Base-by-base conservation (phyloP, 2,113 vertebrate species). In the Ondatra zibethicus region DNA sequence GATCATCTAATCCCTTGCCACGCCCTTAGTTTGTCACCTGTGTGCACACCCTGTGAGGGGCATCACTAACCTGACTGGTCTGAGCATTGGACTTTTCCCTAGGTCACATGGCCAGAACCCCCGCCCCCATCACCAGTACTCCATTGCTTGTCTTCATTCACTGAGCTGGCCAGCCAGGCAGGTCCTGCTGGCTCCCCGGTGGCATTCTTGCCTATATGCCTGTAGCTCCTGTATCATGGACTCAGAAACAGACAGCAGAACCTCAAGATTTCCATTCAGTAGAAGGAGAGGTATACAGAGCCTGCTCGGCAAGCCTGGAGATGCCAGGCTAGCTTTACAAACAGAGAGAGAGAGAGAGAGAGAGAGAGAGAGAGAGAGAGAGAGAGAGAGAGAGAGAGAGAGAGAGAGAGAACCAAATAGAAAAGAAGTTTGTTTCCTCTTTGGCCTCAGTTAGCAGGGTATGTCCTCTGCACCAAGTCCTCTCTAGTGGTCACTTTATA, bases 91-190 rank as follows among this genome's bases (percentile, higher is more conserved):
- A 23, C 33, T 87, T 66, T 68, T 39, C 68, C 14, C 45, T n/a
- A n/a, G 68, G 78, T 86, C 95, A 73, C 21, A 65, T 16, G 66
- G 72, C 39, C 61, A 88, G 76, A 75, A 55, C 33, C 31, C 5
- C 31, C 33, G 0, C 14, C 25, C 4, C 3, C 1, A 4, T 3
- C 50, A 0, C 0, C 42, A 17, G 3, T 2, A n/a, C 42, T 85
- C 39, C 27, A 84, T 36, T 1, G 6, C 89, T 45, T 66, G 8
- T 39, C 12, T 61, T 47, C 27, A 31, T 45, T 16, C 10, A 23
- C 27, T 58, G 65, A 84, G 50, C 82, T 45, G 75, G 21, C 55
- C 36, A 13, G 42, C 65, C 2, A 23, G 58, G 13, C 4, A 17
- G 76, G 27, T 68, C 55, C 82, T 52, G 39, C 52, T 7, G 2